Evolutionary conservation across 2,797 vertebrate genomes (phyloP), one percentile per base, ranked within the genome.

Genomic region (Gymnothorax reevesii): DNA sequence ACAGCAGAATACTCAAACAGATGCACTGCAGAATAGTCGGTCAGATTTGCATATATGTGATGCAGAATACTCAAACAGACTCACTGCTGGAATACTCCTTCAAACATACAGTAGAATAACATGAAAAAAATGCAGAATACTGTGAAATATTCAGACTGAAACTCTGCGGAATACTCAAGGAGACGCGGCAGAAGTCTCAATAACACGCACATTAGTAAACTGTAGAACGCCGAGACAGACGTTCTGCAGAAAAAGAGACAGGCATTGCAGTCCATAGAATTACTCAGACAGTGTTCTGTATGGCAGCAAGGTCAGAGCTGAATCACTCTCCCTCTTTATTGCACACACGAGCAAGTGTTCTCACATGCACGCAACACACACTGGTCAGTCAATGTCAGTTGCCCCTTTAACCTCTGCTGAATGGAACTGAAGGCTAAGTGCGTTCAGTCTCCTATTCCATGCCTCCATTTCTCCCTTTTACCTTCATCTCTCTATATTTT

Each of bases 311-410:
- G 22, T 69, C n/a, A 25, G 22, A 64, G 1, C 22, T 9, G 22
- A 69, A 69, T 20, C 20, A 6, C 62, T 3, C 62, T 69, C 66
- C n/a, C n/a, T 69, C 66, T 27, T 27, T 25, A 9, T 25, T 9
- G 4, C 9, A 27, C 8, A 17, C 73, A 49, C 7, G 13, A 33
- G 52, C 73, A 77, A 3, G 3, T 4, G 3, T 27, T 27, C 69
- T 10, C 69, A 33, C 9, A 33, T 27, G 33, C 27, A 33, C 69
- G 15, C 73, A 77, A 73, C 27, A 33, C 69, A 42, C 73, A 77
- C 33, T 49, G 69, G 69, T 73, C 69, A 73, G 69, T 33, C 69
- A 73, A 73, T 73, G 69, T 33, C 27, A 73, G 69, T 66, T n/a
- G 64, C 64, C 22, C 64, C 25, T 66, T 66, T n/a, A 66, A 25